Conservation (phyloP, 2,888 invertebrate species). For the Caenorhabditis imperialis region DNA sequence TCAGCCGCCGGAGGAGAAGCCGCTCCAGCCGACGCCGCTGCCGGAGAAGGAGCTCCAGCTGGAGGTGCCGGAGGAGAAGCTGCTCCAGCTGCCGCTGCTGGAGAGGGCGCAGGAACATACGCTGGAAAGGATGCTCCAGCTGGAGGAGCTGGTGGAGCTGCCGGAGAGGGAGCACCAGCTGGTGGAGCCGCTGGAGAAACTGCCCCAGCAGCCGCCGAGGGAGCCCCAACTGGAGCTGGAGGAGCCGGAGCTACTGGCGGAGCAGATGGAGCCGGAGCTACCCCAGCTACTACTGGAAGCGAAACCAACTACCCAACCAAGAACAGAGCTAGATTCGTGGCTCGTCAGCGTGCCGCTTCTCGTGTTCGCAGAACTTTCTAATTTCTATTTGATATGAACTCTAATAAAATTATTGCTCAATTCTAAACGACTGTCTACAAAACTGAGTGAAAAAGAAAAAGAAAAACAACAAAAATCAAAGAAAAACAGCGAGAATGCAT, state of each 20-base stretch:
- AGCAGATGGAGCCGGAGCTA: slow-evolving; percentile 1
- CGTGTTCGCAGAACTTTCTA: slow-evolving; percentile 47
- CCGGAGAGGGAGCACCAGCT: slow-evolving; percentile 25
- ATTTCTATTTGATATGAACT: slow-evolving; percentile 8
- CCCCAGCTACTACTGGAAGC: slow-evolving; percentile 1
- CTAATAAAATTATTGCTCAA: background rate
- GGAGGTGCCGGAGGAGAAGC: background rate
- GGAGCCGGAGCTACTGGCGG: slow-evolving; percentile 28
- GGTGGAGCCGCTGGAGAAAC: slow-evolving; percentile 16
- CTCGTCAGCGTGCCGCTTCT: slow-evolving; percentile 49
- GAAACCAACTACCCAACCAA: slow-evolving; percentile 44
- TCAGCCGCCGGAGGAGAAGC: slow-evolving; percentile 10
- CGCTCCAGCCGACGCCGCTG: background rate
- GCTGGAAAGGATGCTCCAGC: slow-evolving; percentile 1
- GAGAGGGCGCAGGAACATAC: no score
- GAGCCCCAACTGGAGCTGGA: slow-evolving; percentile 9
- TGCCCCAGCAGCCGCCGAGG: background rate
- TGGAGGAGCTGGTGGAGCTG: slow-evolving; percentile 10
- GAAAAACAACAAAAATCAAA: slow-evolving; percentile 5
- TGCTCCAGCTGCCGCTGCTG: slow-evolving; percentile 12
- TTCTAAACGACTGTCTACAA: background rate
- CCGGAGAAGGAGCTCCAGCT: slow-evolving; percentile 18
- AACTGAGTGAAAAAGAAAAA: background rate
- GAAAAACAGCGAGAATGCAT: no score
- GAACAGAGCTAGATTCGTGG: slow-evolving; percentile 47